Evolutionary conservation across 2,113 vertebrate genomes (phyloP), one percentile per base, ranked within the genome.

Genomic region (Pluvianellus socialis): DNA sequence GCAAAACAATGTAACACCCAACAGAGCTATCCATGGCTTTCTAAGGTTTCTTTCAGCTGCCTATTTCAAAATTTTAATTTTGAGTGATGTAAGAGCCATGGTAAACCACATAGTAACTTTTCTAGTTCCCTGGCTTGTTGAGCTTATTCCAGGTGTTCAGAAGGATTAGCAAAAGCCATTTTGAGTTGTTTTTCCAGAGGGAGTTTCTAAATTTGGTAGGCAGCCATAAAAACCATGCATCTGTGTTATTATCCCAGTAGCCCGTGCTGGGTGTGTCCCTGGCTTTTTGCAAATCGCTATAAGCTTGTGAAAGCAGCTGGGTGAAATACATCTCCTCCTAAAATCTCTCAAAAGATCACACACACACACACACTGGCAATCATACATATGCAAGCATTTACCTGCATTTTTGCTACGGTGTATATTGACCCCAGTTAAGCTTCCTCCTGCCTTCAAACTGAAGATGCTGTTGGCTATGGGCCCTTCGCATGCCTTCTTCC

Each of bases 71-170:
- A 90, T 86, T 92, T 86, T 74, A 62, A 79, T 83, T 87, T 61
- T 32, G 65, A 77, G 42, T 92, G 75, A 74, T 74, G 44, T 59
- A 92, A 95, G 72, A 83, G 28, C 26, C 49, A 52, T 71, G 61
- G 63, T 67, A 94, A 96, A 95, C 44, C 59, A 90, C 86, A 83
- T 14, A 66, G 88, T 71, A 77, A 76, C 50, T 92, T 86, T 90
- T 55, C 55, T 67, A 83, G 63, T 61, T 96, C 47, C 61, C 26
- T 79, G 68, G 44, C 15, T 74, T 70, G 38, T 83, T 86, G 38
- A 92, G 58, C 42, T 79, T 92, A 80, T 93, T 88, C 63, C 96
- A 95, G 95, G 96, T 96, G 92, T 88, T 95, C 82, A 71, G 67
- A 77, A 92, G 94, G 61, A 92, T 95, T 93, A 96, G 61, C 72